Percentiles rank a stretch among this genome's conserved stretches.
Evolutionary conservation across 2,113 vertebrate genomes (phyloP).

Genomic region (Scomber japonicus): DNA sequence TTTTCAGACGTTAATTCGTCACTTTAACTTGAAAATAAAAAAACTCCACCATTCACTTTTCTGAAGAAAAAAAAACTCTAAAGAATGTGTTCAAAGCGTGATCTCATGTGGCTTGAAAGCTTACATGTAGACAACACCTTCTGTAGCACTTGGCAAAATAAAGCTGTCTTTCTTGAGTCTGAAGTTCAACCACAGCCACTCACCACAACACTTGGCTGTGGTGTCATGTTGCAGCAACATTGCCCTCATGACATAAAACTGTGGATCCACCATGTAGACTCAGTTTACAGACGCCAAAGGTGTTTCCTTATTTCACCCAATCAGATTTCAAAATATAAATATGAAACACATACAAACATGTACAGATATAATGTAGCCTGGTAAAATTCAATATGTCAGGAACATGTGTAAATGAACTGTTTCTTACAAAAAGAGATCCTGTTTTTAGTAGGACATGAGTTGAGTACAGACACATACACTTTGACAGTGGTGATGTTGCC

Average conservation of each 20-base stretch:
- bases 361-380: background rate
- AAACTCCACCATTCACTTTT: background rate
- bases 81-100: background rate
- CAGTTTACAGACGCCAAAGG: conserved; percentile 2
- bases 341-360: background rate
- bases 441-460: conserved; percentile 7
- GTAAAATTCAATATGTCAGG: background rate
- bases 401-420: background rate
- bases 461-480: background rate
- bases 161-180: background rate
- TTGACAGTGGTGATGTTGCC: background rate
- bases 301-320: conserved; percentile 1
- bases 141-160: too few species aligned
- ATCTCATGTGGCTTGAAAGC: background rate
- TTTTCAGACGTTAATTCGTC: background rate
- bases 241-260: conserved; percentile 13
- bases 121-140: too few species aligned
- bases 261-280: conserved; percentile 17
- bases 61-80: background rate
- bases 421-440: background rate
- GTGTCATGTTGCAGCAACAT: conserved; percentile 50
- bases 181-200: conserved; percentile 44
- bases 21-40: background rate
- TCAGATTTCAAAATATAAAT: background rate
- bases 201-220: conserved; percentile 39